phyloP scores from a whole-genome alignment of 2,888 invertebrate species.

The Eupithecia subfuscata region DNA sequence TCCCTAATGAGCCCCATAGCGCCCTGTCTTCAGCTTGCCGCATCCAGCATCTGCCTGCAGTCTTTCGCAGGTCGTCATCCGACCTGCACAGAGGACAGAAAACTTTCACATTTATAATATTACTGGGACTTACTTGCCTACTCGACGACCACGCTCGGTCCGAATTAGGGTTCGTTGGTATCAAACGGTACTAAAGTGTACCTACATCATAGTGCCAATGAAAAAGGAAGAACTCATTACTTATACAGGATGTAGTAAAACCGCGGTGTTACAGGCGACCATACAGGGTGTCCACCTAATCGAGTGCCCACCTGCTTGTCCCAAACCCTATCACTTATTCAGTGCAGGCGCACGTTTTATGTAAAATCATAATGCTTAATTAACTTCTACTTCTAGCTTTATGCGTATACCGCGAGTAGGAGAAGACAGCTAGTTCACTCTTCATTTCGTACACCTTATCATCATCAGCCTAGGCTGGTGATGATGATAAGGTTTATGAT shows the following conservation, averaged over 20 bases:
- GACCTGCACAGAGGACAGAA: too few relatives aligned
- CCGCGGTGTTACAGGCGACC: conserved; percentile 26
- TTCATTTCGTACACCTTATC: not conserved
- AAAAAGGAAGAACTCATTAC: conserved; percentile 6
- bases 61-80: too few relatives aligned
- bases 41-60: too few relatives aligned
- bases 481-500: too few relatives aligned
- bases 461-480: too few relatives aligned
- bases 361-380: conserved; percentile 43
- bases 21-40: too few relatives aligned
- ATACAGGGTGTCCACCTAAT: conserved; percentile 36
- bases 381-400: conserved; percentile 32
- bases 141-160: not conserved
- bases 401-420: conserved; percentile 12
- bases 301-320: conserved; percentile 25
- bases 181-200: not conserved
- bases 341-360: conserved; percentile 29
- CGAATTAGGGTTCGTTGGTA: not conserved
- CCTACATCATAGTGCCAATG: not conserved
- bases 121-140: not conserved
- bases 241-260: conserved; percentile 32
- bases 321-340: conserved; percentile 24
- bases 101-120: too few relatives aligned
- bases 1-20: too few relatives aligned
- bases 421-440: not conserved